Conservation (phyloP, 2,113 vertebrate species). For the Triplophysa siluroides region DNA sequence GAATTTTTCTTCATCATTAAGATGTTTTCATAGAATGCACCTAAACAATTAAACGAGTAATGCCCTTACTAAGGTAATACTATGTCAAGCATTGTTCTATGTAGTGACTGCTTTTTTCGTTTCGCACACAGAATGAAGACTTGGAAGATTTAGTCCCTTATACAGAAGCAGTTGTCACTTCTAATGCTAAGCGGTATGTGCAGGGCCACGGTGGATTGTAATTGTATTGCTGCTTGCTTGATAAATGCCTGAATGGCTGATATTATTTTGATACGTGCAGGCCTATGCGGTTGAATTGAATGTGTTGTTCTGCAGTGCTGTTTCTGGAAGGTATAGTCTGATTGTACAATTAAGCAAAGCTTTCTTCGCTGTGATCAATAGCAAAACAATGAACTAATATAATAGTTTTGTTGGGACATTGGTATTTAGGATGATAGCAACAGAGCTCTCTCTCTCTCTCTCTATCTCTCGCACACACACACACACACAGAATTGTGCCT, state of each 20-base stretch:
- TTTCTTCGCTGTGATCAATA: too few relatives aligned
- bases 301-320: background rate
- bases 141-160: background rate
- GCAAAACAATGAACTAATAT: too few relatives aligned
- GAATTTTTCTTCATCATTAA: too few relatives aligned
- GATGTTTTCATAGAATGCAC: too few relatives aligned
- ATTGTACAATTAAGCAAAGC: too few relatives aligned
- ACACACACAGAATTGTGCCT: conserved; percentile 3
- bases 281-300: background rate
- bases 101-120: background rate
- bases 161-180: background rate
- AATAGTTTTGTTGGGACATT: too few relatives aligned
- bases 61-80: too few relatives aligned
- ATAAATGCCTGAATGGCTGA: background rate
- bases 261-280: background rate
- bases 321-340: too few relatives aligned
- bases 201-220: background rate
- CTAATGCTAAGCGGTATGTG: background rate
- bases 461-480: conserved; percentile 14
- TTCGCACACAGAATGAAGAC: background rate
- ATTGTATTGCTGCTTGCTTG: background rate
- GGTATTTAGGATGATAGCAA: background rate
- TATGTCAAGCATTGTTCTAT: too few relatives aligned
- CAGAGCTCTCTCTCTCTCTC: background rate
- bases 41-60: too few relatives aligned